Conservation (phyloP, 2,797 vertebrate genomes). For the Sebastes steindachneri region DNA sequence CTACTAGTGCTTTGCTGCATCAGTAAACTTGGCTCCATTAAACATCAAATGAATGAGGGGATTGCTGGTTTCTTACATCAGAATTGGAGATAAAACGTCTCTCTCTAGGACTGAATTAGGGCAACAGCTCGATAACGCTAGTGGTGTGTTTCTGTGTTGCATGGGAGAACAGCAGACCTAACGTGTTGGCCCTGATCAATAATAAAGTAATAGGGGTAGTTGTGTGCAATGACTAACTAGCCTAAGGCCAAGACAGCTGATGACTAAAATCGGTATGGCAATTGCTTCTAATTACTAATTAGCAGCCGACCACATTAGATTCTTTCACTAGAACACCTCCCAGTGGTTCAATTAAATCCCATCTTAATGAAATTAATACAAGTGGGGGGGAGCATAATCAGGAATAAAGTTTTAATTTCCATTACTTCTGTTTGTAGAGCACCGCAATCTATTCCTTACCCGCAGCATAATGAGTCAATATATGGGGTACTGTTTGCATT, state of each 20-base stretch:
- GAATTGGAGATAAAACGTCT: slow-evolving; percentile 49
- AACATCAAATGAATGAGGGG: slow-evolving; percentile 50
- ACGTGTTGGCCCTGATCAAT: slow-evolving; percentile 60
- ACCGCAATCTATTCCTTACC: slow-evolving; percentile 1
- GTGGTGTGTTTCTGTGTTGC: slow-evolving; percentile 36
- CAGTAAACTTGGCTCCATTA: slow-evolving; percentile 41
- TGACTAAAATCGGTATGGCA: slow-evolving; percentile 59
- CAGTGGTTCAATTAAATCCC: slow-evolving; percentile 60
- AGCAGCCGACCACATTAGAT: slow-evolving; percentile 48
- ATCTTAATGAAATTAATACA: slow-evolving; percentile 59
- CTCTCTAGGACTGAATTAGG: slow-evolving; percentile 54
- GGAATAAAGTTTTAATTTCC: slow-evolving; percentile 54
- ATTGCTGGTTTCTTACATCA: slow-evolving; percentile 72
- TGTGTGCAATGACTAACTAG: slow-evolving; percentile 56
- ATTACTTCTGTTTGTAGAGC: slow-evolving; percentile 32
- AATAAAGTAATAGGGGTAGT: slow-evolving; percentile 61
- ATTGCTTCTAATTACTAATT: slow-evolving; percentile 76
- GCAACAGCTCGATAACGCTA: slow-evolving; percentile 40
- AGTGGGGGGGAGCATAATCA: neutral
- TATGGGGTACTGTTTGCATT: slow-evolving; percentile 1
- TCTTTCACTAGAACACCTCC: slow-evolving; percentile 45
- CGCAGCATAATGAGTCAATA: slow-evolving; percentile 1
- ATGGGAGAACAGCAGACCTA: slow-evolving; percentile 23
- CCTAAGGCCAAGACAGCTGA: slow-evolving; percentile 61
- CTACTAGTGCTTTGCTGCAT: slow-evolving; percentile 6